These are phyloP conservation scores for Sinodicranocentrus sp. DNA, from an alignment of 2,888 invertebrate species.

Conservation along the genomic window DNA sequence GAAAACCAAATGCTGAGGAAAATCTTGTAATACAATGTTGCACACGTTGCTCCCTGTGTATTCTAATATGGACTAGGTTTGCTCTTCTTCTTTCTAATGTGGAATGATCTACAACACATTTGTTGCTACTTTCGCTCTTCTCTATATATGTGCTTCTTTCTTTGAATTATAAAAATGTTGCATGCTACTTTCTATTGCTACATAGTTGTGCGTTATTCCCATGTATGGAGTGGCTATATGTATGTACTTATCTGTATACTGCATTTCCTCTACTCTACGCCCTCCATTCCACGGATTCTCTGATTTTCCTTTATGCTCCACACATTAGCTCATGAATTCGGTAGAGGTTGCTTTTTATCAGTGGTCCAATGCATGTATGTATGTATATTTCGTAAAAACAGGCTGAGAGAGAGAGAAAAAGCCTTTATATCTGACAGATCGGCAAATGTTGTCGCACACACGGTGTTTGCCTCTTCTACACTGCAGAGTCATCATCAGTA, in stretches of 20 bases:
- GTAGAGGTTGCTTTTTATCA: neutral
- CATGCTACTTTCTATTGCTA: conserved; percentile 1
- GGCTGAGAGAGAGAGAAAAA: conserved; percentile 23
- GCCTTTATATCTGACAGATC: conserved; percentile 68
- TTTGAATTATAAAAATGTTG: conserved; percentile 43
- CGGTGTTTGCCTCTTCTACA: conserved; percentile 66
- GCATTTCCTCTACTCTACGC: conserved; percentile 60
- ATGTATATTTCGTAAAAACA: neutral
- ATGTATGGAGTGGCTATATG: neutral
- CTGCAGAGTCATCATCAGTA: conserved; percentile 51
- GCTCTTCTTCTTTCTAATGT: conserved; percentile 19
- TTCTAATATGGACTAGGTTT: neutral
- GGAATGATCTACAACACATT: conserved; percentile 56
- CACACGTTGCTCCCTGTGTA: neutral
- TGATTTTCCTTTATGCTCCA: conserved; percentile 14
- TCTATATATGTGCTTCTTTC: conserved; percentile 34
- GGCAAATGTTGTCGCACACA: conserved; percentile 65
- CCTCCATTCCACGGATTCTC: conserved; percentile 54
- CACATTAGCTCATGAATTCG: conserved; percentile 4
- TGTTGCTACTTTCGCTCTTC: conserved; percentile 54
- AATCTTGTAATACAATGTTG: conserved; percentile 28
- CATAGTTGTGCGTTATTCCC: neutral
- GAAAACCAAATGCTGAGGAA: neutral
- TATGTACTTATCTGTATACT: conserved; percentile 26
- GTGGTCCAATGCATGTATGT: neutral